phyloP scores from a whole-genome alignment of 2,113 vertebrate species.

The Sphaerodactylus townsendi region DNA sequence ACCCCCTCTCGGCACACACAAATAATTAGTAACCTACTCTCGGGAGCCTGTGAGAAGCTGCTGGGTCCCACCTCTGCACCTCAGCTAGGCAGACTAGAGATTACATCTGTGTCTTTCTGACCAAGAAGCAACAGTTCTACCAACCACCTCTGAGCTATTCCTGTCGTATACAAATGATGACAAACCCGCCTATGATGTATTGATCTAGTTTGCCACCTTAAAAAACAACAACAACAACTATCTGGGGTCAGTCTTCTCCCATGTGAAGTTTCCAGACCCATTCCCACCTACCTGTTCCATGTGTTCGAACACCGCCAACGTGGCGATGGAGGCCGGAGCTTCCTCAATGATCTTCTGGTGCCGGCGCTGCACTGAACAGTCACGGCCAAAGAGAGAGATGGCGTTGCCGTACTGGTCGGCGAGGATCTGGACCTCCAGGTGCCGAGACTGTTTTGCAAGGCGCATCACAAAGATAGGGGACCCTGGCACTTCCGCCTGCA shows the following conservation, averaged over 20 bases:
- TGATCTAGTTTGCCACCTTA: no score
- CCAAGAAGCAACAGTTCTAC: neutral
- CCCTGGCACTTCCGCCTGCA: conserved; percentile 94
- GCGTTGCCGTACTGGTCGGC: conserved; percentile 96
- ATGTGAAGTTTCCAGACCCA: neutral
- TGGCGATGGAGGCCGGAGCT: conserved; percentile 93
- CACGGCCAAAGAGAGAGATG: conserved; percentile 96
- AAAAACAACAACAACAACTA: neutral
- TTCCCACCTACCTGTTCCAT: conserved; percentile 89
- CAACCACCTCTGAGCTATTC: no score
- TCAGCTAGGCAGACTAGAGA: neutral
- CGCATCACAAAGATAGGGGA: conserved; percentile 98
- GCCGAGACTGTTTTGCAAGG: conserved; percentile 94
- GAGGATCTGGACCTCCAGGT: conserved; percentile 96
- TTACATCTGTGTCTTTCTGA: neutral
- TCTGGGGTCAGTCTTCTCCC: neutral
- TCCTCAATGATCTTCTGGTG: conserved; percentile 99
- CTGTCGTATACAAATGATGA: neutral
- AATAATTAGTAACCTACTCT: no score
- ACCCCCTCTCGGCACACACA: no score
- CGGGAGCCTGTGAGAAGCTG: no score
- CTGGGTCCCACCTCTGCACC: no score
- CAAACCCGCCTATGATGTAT: no score
- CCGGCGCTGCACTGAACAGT: conserved; percentile 95
- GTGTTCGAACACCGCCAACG: conserved; percentile 89